These are phyloP conservation scores for Noctuana brunneofusca DNA, from an alignment of 2,888 invertebrate genomes.

Conservation along the genomic window DNA sequence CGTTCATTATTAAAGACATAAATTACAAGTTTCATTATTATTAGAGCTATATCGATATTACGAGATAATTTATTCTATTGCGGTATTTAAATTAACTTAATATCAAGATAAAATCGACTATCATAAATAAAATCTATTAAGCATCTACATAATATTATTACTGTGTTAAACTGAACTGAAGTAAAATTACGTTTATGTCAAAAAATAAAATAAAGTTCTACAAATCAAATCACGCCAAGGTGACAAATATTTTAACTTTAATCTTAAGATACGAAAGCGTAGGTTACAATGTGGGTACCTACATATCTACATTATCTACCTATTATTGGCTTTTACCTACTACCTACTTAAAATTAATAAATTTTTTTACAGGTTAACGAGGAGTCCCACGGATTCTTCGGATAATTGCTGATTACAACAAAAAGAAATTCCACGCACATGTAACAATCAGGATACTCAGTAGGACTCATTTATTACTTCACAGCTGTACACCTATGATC, in stretches of 20 bases:
- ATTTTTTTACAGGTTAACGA: constrained; percentile 10
- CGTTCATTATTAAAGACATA: background rate
- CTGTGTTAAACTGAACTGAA: too few species aligned
- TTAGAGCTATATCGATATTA: background rate
- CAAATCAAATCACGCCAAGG: too few species aligned
- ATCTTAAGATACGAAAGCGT: too few species aligned
- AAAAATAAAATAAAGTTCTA: too few species aligned
- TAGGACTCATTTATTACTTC: constrained; percentile 67
- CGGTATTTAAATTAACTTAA: constrained; percentile 27
- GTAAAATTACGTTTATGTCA: too few species aligned
- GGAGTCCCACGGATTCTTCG: background rate
- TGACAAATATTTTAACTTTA: too few species aligned
- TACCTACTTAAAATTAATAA: background rate
- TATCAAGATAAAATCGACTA: constrained; percentile 7
- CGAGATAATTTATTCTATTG: constrained; percentile 19
- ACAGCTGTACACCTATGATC: constrained; percentile 80
- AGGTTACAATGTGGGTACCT: too few species aligned
- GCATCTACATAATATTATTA: too few species aligned
- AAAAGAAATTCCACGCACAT: constrained; percentile 56
- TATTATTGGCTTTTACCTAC: background rate
- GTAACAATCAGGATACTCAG: constrained; percentile 54
- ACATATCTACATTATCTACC: too few species aligned
- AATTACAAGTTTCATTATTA: background rate
- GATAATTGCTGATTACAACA: constrained; percentile 39
- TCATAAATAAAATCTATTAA: constrained; percentile 7